Base-by-base conservation (phyloP, 2,797 vertebrate genomes). In the Anguilla marmorata region DNA sequence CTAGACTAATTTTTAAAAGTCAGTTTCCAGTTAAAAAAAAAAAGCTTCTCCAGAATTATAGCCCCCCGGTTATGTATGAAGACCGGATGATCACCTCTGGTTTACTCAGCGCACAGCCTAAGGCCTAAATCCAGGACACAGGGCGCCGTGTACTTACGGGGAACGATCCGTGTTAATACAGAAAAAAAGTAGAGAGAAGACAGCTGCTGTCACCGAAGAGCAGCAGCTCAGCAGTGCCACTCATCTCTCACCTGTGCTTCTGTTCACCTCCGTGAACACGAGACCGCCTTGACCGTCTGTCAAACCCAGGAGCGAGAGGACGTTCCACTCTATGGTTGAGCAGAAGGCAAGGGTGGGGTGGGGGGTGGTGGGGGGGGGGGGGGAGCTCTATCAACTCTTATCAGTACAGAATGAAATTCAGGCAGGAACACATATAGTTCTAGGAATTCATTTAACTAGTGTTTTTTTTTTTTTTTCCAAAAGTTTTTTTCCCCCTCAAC, bases 311-410 rank as follows among this genome's bases (percentile, higher is more conserved):
- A 4, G 7, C 0, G 9, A 33, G 4, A 0, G 14, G n/a, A 24
- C 19, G 14, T 48, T 50, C 12, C n/a, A 4, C 6, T 30, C 54
- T 41, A 2, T 24, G 19, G n/a, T 30, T 24, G 24, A 66, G 91
- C 87, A 90, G 33, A 21, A 21, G 85, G 27, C 60, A 69, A 72
- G 27, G 63, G 27, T 12, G 54, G 85, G 90, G 84, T 87, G 30
- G n/a, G 85, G 50, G 50, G 50, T 0, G 50, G 50, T 1, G 50
- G 50, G 60, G 41, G 80, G 30, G 6, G 74, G 45, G 48, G 19
- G 83, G 56, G 37, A 9, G 16, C 30, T 27, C 79, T 69, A 52
- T 30, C 41, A 85, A 83, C 56, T 84, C 21, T 84, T 41, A 69
- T 72, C 63, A 2, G 24, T 48, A 48, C 41, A 48, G 41, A 48